A percentile compares a stretch with the other conserved stretches of the same genome.
phyloP scores from a whole-genome alignment of 2,888 invertebrate genomes.

The Pharmacophagus antenor region DNA sequence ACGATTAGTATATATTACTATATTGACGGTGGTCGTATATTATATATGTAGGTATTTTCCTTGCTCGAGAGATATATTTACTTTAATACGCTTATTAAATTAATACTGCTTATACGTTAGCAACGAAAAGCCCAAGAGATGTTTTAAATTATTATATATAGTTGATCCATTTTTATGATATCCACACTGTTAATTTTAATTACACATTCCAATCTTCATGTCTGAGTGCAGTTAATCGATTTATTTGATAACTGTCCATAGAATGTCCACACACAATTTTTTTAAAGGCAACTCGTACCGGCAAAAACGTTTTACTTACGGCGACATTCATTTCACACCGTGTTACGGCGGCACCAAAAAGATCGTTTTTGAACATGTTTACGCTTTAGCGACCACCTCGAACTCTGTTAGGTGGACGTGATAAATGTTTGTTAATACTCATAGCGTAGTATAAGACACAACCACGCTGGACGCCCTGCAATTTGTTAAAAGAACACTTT shows the following conservation, averaged over 20 bases:
- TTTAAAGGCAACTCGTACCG: background rate
- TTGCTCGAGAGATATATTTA: too few relatives aligned
- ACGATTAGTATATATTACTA: too few relatives aligned
- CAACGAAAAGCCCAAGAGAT: too few relatives aligned
- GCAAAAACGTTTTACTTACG: constrained; percentile 3
- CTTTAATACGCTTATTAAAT: too few relatives aligned
- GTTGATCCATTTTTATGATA: background rate
- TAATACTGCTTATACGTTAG: too few relatives aligned
- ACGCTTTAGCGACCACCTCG: constrained; percentile 18
- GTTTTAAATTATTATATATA: too few relatives aligned
- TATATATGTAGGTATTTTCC: too few relatives aligned
- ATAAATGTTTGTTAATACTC: constrained; percentile 13
- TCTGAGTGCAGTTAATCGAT: constrained; percentile 3
- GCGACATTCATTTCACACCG: constrained; percentile 27
- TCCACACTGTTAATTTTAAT: background rate
- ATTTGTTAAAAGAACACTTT: too few relatives aligned
- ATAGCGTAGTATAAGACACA: too few relatives aligned
- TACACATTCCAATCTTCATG: background rate
- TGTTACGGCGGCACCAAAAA: constrained; percentile 16
- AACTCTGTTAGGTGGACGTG: constrained; percentile 17
- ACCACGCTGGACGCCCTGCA: too few relatives aligned
- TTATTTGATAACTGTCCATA: constrained; percentile 2
- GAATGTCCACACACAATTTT: constrained; percentile 6
- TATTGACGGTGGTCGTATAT: too few relatives aligned
- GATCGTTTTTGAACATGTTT: constrained; percentile 26